A percentile compares a stretch with the other conserved stretches of the same genome.
Evolutionary conservation across 2,113 vertebrate species (phyloP).

Genomic region (Capreolus pygargus): DNA sequence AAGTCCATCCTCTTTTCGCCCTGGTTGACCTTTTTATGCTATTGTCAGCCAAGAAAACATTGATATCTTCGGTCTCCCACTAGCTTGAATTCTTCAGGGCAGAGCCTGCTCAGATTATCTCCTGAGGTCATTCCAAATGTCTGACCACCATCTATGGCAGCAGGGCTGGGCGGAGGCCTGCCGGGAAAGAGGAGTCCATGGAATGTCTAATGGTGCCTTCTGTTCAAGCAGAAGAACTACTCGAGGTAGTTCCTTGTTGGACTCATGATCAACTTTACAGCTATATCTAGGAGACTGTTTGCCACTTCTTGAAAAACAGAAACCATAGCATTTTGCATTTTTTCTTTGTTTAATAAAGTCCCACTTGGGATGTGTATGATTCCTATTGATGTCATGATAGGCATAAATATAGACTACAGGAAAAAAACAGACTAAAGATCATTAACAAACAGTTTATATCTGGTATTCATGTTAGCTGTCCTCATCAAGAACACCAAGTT

Average conservation of each 20-base stretch:
- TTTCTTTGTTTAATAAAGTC: constrained; percentile 26
- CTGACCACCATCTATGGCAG: constrained; percentile 72
- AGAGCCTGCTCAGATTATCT: constrained; percentile 60
- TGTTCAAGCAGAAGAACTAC: constrained; percentile 60
- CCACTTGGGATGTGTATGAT: not conserved
- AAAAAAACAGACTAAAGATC: not conserved
- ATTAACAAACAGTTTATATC: not conserved
- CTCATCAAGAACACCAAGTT: not conserved
- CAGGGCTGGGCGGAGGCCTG: constrained; percentile 42
- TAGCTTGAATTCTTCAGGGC: constrained; percentile 67
- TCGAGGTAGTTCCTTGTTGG: not conserved
- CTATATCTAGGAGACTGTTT: constrained; percentile 59
- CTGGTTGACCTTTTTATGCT: constrained; percentile 71
- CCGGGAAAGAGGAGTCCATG: constrained; percentile 44
- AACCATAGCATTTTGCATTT: not conserved
- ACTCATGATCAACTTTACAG: constrained; percentile 24
- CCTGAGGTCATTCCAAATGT: constrained; percentile 71
- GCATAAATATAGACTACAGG: not conserved
- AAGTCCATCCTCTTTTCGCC: constrained; percentile 58
- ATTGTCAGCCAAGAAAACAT: constrained; percentile 65
- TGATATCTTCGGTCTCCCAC: constrained; percentile 65
- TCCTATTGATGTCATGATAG: not conserved
- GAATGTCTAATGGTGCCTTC: constrained; percentile 70
- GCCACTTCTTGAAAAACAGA: constrained; percentile 9
- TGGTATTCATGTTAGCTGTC: not conserved